phyloP scores from a whole-genome alignment of 2,113 vertebrate species.

The Heterocephalus glaber region DNA sequence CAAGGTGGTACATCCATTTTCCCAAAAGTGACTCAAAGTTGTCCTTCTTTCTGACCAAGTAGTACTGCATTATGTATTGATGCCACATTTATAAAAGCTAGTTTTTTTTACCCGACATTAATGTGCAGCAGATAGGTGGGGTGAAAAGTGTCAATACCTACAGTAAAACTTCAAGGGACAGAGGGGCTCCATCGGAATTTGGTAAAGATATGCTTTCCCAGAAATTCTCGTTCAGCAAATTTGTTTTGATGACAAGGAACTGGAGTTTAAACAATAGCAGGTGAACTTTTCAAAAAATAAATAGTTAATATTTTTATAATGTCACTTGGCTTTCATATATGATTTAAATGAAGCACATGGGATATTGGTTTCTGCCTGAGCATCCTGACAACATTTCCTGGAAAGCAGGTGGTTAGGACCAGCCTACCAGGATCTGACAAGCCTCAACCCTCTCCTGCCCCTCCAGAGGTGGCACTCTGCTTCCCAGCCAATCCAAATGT shows the following conservation, averaged over 20 bases:
- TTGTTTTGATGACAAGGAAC: background rate
- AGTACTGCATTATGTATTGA: background rate
- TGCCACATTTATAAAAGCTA: background rate
- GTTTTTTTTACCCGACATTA: background rate
- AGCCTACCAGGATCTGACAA: conserved; percentile 21
- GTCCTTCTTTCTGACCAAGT: background rate
- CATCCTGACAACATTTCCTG: conserved; percentile 30
- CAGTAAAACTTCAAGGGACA: background rate
- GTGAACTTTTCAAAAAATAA: background rate
- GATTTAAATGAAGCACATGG: conserved; percentile 18
- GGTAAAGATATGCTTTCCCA: background rate
- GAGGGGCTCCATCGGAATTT: background rate
- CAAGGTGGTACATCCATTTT: background rate
- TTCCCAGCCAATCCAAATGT: conserved; percentile 17
- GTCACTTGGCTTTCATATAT: conserved; percentile 10
- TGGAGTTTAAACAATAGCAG: background rate
- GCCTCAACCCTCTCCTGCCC: background rate
- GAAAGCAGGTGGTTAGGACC: background rate
- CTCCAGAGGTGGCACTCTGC: background rate
- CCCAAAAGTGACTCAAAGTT: background rate
- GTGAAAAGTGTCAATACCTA: background rate
- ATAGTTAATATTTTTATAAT: background rate
- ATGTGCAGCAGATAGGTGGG: background rate
- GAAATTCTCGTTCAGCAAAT: conserved; percentile 18
- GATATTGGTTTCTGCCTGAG: background rate